Conservation (phyloP, 2,888 invertebrate genomes). For the Labia minor region DNA sequence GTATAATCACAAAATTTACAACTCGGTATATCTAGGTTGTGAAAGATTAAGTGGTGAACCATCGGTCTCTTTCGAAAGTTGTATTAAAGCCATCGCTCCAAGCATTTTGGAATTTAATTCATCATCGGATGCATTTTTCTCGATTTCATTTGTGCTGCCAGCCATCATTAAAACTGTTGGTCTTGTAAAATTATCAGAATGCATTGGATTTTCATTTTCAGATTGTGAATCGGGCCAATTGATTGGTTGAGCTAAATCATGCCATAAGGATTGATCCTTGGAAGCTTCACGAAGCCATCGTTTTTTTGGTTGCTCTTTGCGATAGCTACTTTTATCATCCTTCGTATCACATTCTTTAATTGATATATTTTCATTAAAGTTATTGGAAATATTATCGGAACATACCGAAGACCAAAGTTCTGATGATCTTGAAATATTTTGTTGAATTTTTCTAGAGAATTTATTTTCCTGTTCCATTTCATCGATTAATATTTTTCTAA, state of each 20-base stretch:
- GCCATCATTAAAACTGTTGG: slow-evolving; percentile 42
- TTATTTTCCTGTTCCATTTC: slow-evolving; percentile 36
- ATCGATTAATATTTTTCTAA: slow-evolving; percentile 38
- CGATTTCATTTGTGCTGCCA: slow-evolving; percentile 15
- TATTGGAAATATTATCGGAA: not conserved
- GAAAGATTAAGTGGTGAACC: slow-evolving; percentile 21
- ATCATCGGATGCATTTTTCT: slow-evolving; percentile 31
- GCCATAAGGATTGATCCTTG: slow-evolving; percentile 34
- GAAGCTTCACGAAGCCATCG: slow-evolving; percentile 48
- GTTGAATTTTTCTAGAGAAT: slow-evolving; percentile 23
- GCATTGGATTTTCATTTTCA: slow-evolving; percentile 20
- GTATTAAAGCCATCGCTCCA: slow-evolving; percentile 50
- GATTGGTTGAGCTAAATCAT: slow-evolving; percentile 42
- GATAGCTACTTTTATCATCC: slow-evolving; percentile 20
- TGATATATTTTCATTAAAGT: not conserved
- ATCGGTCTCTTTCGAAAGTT: slow-evolving; percentile 37
- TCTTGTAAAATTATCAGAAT: slow-evolving; percentile 40
- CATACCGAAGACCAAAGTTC: slow-evolving; percentile 15
- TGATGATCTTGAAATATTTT: not conserved
- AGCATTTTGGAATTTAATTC: slow-evolving; percentile 41
- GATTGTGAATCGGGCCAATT: slow-evolving; percentile 36
- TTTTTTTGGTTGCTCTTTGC: slow-evolving; percentile 43
- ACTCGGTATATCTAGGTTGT: slow-evolving; percentile 24
- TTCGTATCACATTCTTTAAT: slow-evolving; percentile 17
- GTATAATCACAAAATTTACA: slow-evolving; percentile 18